phyloP scores from a whole-genome alignment of 2,797 vertebrate genomes.

The Paratrypauchen microcephalus region DNA sequence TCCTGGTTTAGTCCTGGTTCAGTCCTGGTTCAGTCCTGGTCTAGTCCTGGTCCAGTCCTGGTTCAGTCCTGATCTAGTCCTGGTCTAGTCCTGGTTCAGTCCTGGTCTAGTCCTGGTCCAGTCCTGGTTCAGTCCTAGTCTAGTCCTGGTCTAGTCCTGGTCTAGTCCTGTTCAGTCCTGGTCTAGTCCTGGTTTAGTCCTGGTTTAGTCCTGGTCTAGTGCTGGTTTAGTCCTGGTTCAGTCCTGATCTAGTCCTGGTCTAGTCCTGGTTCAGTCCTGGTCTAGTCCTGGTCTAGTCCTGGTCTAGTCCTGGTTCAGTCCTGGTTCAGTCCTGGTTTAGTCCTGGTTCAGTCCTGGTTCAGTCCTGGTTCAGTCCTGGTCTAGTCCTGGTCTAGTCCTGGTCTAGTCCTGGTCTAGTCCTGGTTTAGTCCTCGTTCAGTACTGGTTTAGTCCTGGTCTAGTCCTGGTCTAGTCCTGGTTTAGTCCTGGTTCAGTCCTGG shows the following conservation, averaged over 20 bases:
- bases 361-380: too few species aligned
- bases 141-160: not conserved
- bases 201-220: not conserved
- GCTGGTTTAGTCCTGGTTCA: not conserved
- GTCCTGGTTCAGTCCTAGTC: not conserved
- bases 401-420: too few species aligned
- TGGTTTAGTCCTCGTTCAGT: too few species aligned
- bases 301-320: not conserved
- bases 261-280: too few species aligned
- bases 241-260: too few species aligned
- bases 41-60: conserved; percentile 77
- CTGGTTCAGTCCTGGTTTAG: too few species aligned
- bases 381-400: too few species aligned
- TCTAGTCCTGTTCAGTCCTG: not conserved
- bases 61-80: conserved; percentile 57
- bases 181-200: not conserved
- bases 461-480: not conserved
- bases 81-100: not conserved
- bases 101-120: not conserved
- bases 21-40: not conserved
- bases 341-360: too few species aligned
- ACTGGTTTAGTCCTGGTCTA: too few species aligned
- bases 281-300: too few species aligned
- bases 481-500: not conserved
- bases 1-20: not conserved